Evolutionary conservation across 2,113 vertebrate species (phyloP), one percentile per base, ranked within the genome.

Genomic region (Gymnocephalus cernua): DNA sequence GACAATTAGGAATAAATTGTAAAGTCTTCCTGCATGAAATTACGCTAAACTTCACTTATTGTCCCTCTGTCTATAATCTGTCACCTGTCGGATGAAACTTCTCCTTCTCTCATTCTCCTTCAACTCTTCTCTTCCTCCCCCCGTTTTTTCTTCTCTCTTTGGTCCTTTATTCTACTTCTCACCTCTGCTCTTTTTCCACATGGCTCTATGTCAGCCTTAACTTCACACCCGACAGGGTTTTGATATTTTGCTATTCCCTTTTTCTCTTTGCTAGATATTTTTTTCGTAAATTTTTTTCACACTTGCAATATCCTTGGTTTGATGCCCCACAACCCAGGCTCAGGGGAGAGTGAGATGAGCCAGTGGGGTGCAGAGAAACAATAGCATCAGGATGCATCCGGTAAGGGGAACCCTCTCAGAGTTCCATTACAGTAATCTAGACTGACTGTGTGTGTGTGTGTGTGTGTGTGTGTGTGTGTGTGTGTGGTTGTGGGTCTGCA

Each of bases 271-370:
- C 53, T 57, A 38, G 38, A 41, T 0, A 44, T 51, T 27, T 38
- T 47, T 19, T 35, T 67, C 0, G 0, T 32, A 32, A 32, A 32
- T 66, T 84, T 62, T 80, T 83, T 77, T 80, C 82, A 84, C 72
- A 83, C 70, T 84, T 77, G 54, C 79, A 79, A 80, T 89, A 81
- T 84, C 84, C 79, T 91, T 86, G 86, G 77, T 91, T 90, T 88
- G 76, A 83, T 86, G 72, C 48, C 62, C 74, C 32, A 48, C 72
- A 29, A 76, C 48, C 35, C 44, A 57, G 41, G 48, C 74, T 66
- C 1, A 2, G 45, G 18, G 44, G 32, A 80, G 81, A 71, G 61
- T 74, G 72, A 85, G 56, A 81, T 77, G 74, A 81, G 44, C 3
- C 21, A 83, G 82, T 66, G 67, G 74, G 75, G 56, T 77, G 66